These are phyloP conservation scores for Chionis minor DNA, from an alignment of 2,113 vertebrate species.

Conservation along the genomic window DNA sequence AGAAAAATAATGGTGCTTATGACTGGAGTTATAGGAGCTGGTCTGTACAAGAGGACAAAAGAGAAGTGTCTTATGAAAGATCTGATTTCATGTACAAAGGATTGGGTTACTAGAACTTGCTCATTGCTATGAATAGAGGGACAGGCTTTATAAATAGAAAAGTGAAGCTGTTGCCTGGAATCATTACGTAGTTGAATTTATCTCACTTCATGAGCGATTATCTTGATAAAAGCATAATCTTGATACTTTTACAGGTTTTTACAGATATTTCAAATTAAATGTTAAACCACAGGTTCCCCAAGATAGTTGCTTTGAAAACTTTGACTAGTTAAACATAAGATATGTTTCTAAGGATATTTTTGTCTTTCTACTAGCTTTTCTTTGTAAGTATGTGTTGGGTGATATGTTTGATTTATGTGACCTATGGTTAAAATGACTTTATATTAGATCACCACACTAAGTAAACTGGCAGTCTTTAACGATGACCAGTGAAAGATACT, in stretches of 20 bases:
- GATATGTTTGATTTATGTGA: background rate
- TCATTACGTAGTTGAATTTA: background rate
- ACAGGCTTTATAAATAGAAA: background rate
- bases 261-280: background rate
- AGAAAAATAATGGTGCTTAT: background rate
- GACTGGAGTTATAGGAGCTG: background rate
- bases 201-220: background rate
- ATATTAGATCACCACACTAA: background rate
- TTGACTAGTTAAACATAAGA: background rate
- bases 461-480: background rate
- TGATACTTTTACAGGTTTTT: background rate
- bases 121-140: background rate
- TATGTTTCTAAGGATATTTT: background rate
- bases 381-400: background rate
- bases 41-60: background rate
- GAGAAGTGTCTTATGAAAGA: background rate
- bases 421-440: background rate
- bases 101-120: background rate
- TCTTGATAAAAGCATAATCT: background rate
- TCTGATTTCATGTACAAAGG: background rate
- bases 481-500: background rate
- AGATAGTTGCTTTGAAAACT: background rate
- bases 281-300: background rate
- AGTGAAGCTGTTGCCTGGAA: background rate
- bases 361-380: background rate